Evolutionary conservation across 2,888 invertebrate genomes (phyloP).

Genomic region (Coenonympha arcania): DNA sequence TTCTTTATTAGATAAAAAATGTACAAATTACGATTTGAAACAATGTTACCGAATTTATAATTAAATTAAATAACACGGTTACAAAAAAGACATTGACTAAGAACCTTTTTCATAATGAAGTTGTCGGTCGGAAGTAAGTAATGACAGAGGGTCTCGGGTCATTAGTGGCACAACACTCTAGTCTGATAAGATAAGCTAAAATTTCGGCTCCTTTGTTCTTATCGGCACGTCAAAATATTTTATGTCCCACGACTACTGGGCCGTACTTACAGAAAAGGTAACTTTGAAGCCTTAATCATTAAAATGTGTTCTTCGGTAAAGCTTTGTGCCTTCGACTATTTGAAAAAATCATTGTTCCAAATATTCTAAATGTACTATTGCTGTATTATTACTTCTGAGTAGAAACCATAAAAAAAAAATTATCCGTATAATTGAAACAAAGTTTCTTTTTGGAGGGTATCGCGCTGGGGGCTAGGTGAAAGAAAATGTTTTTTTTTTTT

Average conservation of each 20-base stretch:
- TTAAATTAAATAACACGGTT: no score
- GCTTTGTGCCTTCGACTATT: background rate
- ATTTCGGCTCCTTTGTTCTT: constrained; percentile 59
- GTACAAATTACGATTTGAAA: no score
- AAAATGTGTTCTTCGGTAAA: constrained; percentile 24
- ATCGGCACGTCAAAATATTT: constrained; percentile 68
- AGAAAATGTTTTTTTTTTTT: no score
- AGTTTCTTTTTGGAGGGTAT: no score
- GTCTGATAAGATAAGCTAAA: constrained; percentile 59
- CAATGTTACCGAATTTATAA: no score
- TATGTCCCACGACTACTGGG: constrained; percentile 55
- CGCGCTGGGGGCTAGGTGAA: no score
- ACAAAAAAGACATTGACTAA: constrained; percentile 5
- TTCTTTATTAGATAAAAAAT: no score
- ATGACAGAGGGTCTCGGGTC: constrained; percentile 46
- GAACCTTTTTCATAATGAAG: constrained; percentile 42
- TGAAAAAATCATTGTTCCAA: no score
- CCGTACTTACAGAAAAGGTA: constrained; percentile 31
- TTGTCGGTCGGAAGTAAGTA: constrained; percentile 49
- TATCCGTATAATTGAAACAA: no score
- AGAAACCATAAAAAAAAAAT: no score
- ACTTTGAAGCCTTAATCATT: constrained; percentile 21
- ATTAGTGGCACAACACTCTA: constrained; percentile 58
- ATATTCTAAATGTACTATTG: no score
- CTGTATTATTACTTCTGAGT: no score